Evolutionary conservation across 2,888 invertebrate species (phyloP).

Genomic region (Pterostichus niger): DNA sequence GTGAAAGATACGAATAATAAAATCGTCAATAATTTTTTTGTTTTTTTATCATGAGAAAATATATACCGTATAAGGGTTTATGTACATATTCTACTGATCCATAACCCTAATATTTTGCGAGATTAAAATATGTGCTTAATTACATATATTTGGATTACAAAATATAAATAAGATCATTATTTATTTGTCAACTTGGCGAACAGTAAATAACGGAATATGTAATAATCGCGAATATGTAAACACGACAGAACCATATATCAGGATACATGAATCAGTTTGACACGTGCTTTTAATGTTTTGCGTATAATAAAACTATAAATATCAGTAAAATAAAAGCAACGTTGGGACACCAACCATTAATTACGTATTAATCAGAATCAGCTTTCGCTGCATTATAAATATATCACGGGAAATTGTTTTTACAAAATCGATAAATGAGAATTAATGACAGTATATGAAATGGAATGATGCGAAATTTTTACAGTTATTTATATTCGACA

Average conservation of each 20-base stretch:
- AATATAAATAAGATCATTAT: constrained; percentile 35
- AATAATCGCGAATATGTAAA: constrained; percentile 57
- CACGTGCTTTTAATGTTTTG: constrained; percentile 60
- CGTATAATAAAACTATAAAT: constrained; percentile 65
- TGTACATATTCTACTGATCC: neutral
- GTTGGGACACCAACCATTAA: constrained; percentile 49
- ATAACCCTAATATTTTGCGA: neutral
- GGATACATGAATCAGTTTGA: constrained; percentile 55
- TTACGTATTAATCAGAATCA: constrained; percentile 59
- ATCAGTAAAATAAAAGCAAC: constrained; percentile 61
- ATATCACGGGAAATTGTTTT: constrained; percentile 56
- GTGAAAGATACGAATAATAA: no score
- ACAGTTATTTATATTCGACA: constrained; percentile 53
- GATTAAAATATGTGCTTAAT: constrained; percentile 22
- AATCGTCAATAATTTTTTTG: neutral
- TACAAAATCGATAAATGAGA: constrained; percentile 56
- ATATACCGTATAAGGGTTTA: neutral
- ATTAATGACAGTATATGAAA: constrained; percentile 45
- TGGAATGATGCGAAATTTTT: constrained; percentile 38
- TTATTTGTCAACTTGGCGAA: constrained; percentile 45
- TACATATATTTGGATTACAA: constrained; percentile 11
- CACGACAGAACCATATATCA: constrained; percentile 53
- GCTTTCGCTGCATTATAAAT: constrained; percentile 60
- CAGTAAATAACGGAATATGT: constrained; percentile 54
- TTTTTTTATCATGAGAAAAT: neutral